phyloP scores from a whole-genome alignment of 2,797 vertebrate genomes.

The Sitta carolinensis region DNA sequence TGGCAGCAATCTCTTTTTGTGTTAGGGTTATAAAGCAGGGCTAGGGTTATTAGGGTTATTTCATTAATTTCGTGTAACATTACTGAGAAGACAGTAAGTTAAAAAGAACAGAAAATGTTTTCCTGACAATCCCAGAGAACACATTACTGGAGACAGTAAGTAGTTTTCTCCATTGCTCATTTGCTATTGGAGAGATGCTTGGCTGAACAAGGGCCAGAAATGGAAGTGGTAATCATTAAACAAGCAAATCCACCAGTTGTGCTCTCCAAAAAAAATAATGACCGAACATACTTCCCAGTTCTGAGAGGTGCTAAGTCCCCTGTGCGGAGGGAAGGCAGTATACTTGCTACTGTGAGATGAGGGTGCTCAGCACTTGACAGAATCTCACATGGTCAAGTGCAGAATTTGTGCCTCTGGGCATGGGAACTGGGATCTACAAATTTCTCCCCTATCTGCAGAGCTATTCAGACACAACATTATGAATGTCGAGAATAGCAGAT shows the following conservation, averaged over 20 bases:
- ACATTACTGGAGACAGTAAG: background rate
- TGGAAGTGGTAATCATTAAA: slow-evolving; percentile 59
- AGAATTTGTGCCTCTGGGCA: background rate
- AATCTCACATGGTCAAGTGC: background rate
- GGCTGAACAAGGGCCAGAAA: slow-evolving; percentile 40
- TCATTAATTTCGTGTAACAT: background rate
- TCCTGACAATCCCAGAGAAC: background rate
- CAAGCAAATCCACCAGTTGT: slow-evolving; percentile 16
- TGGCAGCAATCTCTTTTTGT: background rate
- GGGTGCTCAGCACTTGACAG: background rate
- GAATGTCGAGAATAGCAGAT: background rate
- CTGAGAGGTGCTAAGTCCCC: background rate
- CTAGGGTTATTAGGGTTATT: background rate
- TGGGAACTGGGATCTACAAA: background rate
- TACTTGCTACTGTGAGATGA: background rate
- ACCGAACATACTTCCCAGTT: background rate
- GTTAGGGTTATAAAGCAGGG: background rate
- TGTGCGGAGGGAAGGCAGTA: background rate
- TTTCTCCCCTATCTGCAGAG: slow-evolving; percentile 1
- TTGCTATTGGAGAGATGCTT: background rate
- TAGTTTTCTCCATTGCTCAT: slow-evolving; percentile 15
- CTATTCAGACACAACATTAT: slow-evolving; percentile 3
- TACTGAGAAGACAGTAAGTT: background rate
- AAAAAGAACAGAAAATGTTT: background rate
- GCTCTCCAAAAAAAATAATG: slow-evolving; percentile 2